Conservation (phyloP, 2,888 invertebrate species). For the Toxonevra muliebris region DNA sequence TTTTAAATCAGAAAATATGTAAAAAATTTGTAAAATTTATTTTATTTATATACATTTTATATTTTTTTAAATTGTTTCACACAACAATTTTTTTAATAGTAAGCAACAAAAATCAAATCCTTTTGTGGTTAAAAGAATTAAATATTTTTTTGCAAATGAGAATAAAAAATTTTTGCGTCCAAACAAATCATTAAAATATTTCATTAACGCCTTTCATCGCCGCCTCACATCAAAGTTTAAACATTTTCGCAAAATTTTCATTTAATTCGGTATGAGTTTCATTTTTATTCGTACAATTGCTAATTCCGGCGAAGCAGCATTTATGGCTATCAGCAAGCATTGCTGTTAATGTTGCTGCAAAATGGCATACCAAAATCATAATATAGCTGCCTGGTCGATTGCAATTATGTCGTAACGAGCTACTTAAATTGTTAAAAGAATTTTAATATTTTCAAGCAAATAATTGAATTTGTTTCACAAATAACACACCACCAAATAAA, state of each 20-base stretch:
- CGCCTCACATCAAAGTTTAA: constrained; percentile 11
- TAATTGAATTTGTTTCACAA: too few species aligned
- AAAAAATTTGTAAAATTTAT: neutral
- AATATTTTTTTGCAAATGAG: neutral
- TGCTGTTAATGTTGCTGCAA: neutral
- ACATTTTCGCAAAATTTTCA: constrained; percentile 4
- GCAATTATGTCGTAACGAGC: too few species aligned
- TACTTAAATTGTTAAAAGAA: too few species aligned
- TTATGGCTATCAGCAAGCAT: constrained; percentile 30
- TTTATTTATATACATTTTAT: too few species aligned
- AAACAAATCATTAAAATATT: constrained; percentile 29
- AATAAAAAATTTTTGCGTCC: neutral
- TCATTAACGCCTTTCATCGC: constrained; percentile 28
- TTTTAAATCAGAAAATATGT: neutral
- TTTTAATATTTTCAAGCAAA: too few species aligned
- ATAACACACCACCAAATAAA: too few species aligned
- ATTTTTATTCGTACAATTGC: neutral
- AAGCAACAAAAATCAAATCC: neutral
- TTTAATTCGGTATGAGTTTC: constrained; percentile 30
- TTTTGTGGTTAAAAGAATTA: too few species aligned
- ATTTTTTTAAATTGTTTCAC: too few species aligned
- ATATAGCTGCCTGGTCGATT: too few species aligned
- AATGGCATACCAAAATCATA: too few species aligned
- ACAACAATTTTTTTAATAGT: neutral
- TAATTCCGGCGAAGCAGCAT: constrained; percentile 6